Evolutionary conservation across 2,797 vertebrate species (phyloP), one percentile per base, ranked within the genome.

Genomic region (Harpagifer antarcticus): DNA sequence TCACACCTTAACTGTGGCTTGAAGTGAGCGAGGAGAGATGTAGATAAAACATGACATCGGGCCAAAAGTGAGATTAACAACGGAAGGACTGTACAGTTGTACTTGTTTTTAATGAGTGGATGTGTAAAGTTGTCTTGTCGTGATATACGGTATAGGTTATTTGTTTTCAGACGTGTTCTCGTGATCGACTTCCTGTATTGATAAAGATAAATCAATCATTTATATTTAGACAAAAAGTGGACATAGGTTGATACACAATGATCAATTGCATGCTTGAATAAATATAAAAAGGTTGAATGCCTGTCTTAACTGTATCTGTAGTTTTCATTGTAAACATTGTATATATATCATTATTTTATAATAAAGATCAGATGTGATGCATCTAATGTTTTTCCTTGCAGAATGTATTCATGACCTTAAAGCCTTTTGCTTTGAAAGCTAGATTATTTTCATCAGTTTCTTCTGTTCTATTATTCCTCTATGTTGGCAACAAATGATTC

Each of bases 1-100:
- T 6, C 37, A 74, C 42, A 52, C 13, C 23, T 19, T 16, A 62
- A 79, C 42, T 45, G 33, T 27, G 54, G 60, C 31, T 27, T 15
- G 44, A 55, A 37, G 27, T 40, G 33, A 59, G 63, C 15, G n/a
- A 47, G 54, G 19, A 63, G 1, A 31, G 40, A 48, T 7, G 47
- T 4, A 33, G 15, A 45, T 12, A 20, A 49, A 47, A 62, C 2
- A 37, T 23, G 8, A 48, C 16, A 48, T 52, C 4, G 12, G 33
- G 40, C 3, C 17, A 4, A 20, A 53, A 57, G 4, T n/a, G n/a
- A 42, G 2, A 15, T 37, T 0, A 37, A 37, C 33, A 37, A 6
- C 2, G 33, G 33, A 37, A 37, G 33, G 23, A 69, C n/a, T 40
- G 42, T 23, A 27, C 42, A 16, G 16, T 13, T 9, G 13, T 5